Conservation (phyloP, 2,888 invertebrate genomes). For the Sabatieria punctata region DNA sequence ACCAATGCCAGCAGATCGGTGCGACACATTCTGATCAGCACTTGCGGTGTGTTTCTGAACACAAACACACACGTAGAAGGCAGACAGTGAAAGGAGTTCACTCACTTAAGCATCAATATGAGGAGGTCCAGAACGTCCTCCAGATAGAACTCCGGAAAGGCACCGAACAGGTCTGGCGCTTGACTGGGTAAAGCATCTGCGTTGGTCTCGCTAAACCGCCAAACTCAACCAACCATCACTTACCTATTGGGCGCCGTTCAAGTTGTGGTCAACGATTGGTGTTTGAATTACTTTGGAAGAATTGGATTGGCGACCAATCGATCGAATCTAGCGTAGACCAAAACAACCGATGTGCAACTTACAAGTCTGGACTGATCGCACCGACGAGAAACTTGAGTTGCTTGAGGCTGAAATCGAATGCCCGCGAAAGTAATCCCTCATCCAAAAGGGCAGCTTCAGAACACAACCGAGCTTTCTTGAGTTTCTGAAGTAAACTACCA, state of each 20-base stretch:
- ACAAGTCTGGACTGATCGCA: slow-evolving; percentile 32
- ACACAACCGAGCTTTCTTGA: slow-evolving; percentile 64
- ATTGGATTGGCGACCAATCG: neutral
- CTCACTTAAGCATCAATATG: slow-evolving; percentile 76
- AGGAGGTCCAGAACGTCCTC: slow-evolving; percentile 94
- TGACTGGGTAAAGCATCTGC: slow-evolving; percentile 37
- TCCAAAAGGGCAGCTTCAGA: slow-evolving; percentile 77
- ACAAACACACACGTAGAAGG: neutral
- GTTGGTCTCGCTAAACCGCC: neutral
- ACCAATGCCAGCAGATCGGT: slow-evolving; percentile 71
- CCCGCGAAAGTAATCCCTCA: slow-evolving; percentile 57
- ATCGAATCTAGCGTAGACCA: slow-evolving; percentile 16
- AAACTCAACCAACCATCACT: neutral
- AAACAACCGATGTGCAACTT: slow-evolving; percentile 18
- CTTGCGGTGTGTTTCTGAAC: slow-evolving; percentile 29
- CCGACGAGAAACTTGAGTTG: slow-evolving; percentile 56
- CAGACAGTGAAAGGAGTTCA: slow-evolving; percentile 25
- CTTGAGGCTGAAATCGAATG: slow-evolving; percentile 67
- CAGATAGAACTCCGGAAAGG: slow-evolving; percentile 85
- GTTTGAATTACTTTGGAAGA: no score
- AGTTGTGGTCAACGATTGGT: no score
- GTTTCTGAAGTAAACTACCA: slow-evolving; percentile 31
- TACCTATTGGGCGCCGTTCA: no score
- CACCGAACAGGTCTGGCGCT: slow-evolving; percentile 58
- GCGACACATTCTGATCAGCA: slow-evolving; percentile 56